phyloP scores from a whole-genome alignment of 2,888 invertebrate species.

The Cheilosia vernalis region DNA sequence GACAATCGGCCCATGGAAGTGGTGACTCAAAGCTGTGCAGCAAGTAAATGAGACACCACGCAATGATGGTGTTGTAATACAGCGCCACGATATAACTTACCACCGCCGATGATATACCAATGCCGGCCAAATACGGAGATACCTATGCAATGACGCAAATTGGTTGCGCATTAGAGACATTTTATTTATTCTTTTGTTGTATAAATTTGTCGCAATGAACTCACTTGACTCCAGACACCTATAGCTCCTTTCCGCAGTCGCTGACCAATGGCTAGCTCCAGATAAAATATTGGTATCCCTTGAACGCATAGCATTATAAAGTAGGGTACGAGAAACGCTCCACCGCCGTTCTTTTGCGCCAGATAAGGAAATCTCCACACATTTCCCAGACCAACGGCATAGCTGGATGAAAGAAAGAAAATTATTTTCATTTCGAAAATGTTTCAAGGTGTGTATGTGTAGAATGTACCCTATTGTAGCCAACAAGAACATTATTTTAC shows the following conservation, averaged over 20 bases:
- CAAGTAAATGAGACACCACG: conserved; percentile 98
- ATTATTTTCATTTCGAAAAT: neutral
- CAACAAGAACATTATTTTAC: conserved; percentile 94
- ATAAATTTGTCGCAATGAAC: neutral
- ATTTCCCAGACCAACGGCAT: conserved; percentile 96
- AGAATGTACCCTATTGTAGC: conserved; percentile 90
- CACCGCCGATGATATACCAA: conserved; percentile 96
- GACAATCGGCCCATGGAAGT: conserved; percentile 96
- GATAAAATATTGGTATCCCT: conserved; percentile 97
- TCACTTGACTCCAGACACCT: conserved; percentile 95
- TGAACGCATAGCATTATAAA: conserved; percentile 97
- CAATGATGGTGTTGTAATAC: conserved; percentile 98
- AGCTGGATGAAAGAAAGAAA: conserved; percentile 81
- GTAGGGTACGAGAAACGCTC: conserved; percentile 98
- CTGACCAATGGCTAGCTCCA: conserved; percentile 98
- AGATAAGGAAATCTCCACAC: conserved; percentile 98
- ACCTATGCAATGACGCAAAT: conserved; percentile 82
- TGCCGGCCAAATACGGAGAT: conserved; percentile 93
- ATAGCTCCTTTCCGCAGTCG: conserved; percentile 96
- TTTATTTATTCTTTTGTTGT: too few relatives aligned
- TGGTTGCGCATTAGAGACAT: neutral
- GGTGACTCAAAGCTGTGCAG: conserved; percentile 96
- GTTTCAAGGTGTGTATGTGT: neutral
- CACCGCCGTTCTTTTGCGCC: conserved; percentile 97
- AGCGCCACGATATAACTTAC: conserved; percentile 98